Conservation (phyloP, 2,797 vertebrate genomes). For the Enteromius unitaeniatus region DNA sequence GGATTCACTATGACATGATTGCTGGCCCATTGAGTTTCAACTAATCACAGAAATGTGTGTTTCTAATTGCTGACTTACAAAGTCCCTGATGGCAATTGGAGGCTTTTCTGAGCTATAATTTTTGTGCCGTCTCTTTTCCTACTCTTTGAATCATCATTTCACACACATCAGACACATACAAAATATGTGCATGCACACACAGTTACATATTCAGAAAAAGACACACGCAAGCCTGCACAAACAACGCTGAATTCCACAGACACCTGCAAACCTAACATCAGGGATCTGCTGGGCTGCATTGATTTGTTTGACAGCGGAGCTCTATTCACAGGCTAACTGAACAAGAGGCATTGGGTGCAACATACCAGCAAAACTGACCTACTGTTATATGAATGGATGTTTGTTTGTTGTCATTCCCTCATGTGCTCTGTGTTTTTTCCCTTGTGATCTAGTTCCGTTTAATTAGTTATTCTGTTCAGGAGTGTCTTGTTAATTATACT, state of each 20-base stretch:
- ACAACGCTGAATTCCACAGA: not conserved
- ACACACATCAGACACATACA: conserved; percentile 2
- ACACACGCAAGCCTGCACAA: not conserved
- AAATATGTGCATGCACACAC: not conserved
- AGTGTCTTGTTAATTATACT: too few species aligned
- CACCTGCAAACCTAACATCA: conserved; percentile 28
- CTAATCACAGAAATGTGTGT: conserved; percentile 56
- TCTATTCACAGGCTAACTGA: not conserved
- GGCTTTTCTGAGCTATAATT: conserved; percentile 51
- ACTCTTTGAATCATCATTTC: conserved; percentile 27
- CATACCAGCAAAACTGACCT: not conserved
- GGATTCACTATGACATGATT: conserved; percentile 63
- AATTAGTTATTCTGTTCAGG: too few species aligned
- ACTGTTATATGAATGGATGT: too few species aligned
- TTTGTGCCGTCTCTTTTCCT: conserved; percentile 21
- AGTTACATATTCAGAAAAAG: not conserved
- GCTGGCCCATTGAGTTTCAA: conserved; percentile 55
- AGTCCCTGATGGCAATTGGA: conserved; percentile 56
- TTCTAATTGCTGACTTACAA: conserved; percentile 64
- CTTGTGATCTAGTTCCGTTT: too few species aligned
- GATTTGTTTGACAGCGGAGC: conserved; percentile 8
- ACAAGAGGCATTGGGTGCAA: not conserved
- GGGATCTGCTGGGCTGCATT: not conserved
- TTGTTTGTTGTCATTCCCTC: too few species aligned
- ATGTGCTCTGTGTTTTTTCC: too few species aligned